Base-by-base conservation (phyloP, 2,797 vertebrate genomes). In the Cyclopterus lumpus region DNA sequence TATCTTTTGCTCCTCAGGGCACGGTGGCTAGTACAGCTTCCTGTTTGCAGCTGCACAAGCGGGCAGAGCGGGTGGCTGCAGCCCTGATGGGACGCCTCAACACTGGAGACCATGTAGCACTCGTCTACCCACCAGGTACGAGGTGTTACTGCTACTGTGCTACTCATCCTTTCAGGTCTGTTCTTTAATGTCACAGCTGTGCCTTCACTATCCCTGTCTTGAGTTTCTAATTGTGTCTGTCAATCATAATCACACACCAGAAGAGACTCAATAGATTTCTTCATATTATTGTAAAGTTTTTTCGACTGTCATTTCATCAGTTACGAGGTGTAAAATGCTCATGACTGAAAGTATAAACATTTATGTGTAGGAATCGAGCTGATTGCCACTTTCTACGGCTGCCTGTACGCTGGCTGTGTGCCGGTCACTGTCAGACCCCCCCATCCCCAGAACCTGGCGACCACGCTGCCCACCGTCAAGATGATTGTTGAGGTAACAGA, bases 311-410 rank as follows among this genome's bases (percentile, higher is more conserved):
- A 38, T 18, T 57, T 57, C 4, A 40, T 49, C 20, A 16, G 28
- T 28, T 62, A 24, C 8, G 34, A 59, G 0, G 14, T 30, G 6
- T 57, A 49, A n/a, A 34, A 62, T 63, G 4, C 1, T 1, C 48
- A 48, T 44, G 22, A 8, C 22, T 59, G 2, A 38, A 46, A 26
- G 30, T 73, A 0, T 24, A 14, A 71, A 55, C 15, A 5, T 86
- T 59, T 67, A 0, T 63, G 14, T 72, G 71, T 90, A 99, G 98
- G 98, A 48, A 95, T 98, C 6, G 98, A 99, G 88, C 93, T 99
- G 80, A 99, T 99, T 22, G 96, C 97, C 48, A 97, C 97, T 14
- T 99, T 99, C 93, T 99, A 98, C 0, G 98, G 98, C 74, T 99
- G 98, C 86, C 93, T 99, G 53, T 99, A 99, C 0, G 97, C 97